Evolutionary conservation across 2,113 vertebrate genomes (phyloP), one percentile per base, ranked within the genome.

Genomic region (Centropus bengalensis): DNA sequence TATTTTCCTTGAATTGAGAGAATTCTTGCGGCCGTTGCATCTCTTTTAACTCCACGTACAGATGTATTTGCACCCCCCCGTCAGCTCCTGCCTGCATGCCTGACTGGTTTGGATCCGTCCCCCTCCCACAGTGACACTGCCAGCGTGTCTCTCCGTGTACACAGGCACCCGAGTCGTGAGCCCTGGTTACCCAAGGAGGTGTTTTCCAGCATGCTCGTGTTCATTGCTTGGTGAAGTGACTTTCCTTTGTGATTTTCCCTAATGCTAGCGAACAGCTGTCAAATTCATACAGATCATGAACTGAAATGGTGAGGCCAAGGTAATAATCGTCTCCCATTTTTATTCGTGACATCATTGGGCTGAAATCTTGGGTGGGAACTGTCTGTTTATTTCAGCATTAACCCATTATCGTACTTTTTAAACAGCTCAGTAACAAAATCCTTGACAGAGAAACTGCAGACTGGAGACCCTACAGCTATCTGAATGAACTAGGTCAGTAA

Each of bases 391-490:
- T 66, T 33, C 89, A 84, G 69, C 68, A 94, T 96, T 98, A 98
- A 98, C 96, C 71, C 84, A 69, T 89, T 98, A 95, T 98, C 97
- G 89, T 97, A 77, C 98, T 98, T 95, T 96, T 97, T 97, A 95
- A 96, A 97, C 98, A 99, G 99, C 98, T 98, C 85, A 98, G 97
- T 98, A 98, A 98, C 96, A 98, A 99, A 98, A 98, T 98, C 97
- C 98, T 97, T 55, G 97, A 98, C 97, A 98, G 98, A 98, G 98
- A 98, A 79, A 97, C 98, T 93, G 97, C 98, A 94, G 98, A 98
- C 94, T 99, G 99, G 99, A 99, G 98, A 97, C 97, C 98, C 75
- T 99, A 99, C 98, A 98, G 98, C 98, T 99, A 98, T 98, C 98
- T 99, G 97, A 99, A 98, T 95, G 98, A 99, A 96, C 98, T 99